Conservation (phyloP, 2,888 invertebrate species). For the Caenorhabditis virilis region DNA sequence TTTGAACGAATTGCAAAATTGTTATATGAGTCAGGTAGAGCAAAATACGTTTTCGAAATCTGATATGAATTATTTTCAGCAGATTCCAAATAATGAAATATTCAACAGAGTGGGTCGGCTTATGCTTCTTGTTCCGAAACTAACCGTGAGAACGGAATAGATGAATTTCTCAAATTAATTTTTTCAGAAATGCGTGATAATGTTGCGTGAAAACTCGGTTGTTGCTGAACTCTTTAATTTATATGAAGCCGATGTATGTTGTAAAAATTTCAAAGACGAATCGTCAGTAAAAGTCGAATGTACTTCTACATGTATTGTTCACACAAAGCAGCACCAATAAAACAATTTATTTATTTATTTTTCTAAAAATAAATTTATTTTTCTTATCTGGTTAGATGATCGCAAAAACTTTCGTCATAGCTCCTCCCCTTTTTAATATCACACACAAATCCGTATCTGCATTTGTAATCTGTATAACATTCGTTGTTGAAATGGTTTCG, state of each 20-base stretch:
- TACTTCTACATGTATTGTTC: slow-evolving; percentile 29
- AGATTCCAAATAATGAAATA: slow-evolving; percentile 39
- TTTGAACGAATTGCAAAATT: slow-evolving; percentile 57
- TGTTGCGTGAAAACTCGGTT: slow-evolving; percentile 60
- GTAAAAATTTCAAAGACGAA: slow-evolving; percentile 48
- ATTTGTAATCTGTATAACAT: slow-evolving; percentile 37
- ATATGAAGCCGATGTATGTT: slow-evolving; percentile 58
- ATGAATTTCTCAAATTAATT: background rate
- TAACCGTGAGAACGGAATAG: no score
- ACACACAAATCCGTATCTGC: slow-evolving; percentile 43
- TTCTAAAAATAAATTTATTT: background rate
- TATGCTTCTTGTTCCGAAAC: slow-evolving; percentile 60
- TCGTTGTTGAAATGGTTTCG: slow-evolving; percentile 48
- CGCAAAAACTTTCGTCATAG: slow-evolving; percentile 50
- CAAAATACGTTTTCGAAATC: background rate
- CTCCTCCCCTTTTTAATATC: slow-evolving; percentile 49
- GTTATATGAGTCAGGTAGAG: slow-evolving; percentile 34
- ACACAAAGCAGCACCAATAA: slow-evolving; percentile 15
- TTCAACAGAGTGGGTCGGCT: slow-evolving; percentile 55
- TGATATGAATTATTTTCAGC: slow-evolving; percentile 23
- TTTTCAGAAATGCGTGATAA: slow-evolving; percentile 53
- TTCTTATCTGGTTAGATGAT: slow-evolving; percentile 7
- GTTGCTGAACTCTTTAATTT: slow-evolving; percentile 62
- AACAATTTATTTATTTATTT: slow-evolving; percentile 2
- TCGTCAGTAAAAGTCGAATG: slow-evolving; percentile 27